Evolutionary conservation across 2,888 invertebrate species (phyloP).

Genomic region (Hirudinaria manillensis): DNA sequence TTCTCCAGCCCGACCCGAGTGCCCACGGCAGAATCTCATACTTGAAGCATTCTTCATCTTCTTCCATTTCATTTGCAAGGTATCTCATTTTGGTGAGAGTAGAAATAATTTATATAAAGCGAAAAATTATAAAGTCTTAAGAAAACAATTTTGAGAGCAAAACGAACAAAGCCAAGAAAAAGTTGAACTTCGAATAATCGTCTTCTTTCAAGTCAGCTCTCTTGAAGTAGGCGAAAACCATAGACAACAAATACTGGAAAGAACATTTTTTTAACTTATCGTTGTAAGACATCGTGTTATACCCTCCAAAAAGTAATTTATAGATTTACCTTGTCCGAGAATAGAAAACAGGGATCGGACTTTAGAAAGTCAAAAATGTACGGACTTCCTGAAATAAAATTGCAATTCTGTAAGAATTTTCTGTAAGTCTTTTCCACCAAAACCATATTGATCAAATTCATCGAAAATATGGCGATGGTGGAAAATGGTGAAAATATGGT

Average conservation of each 20-base stretch:
- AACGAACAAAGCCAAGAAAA: conserved; percentile 60
- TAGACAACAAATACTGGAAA: conserved; percentile 58
- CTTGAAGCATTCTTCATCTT: conserved; percentile 59
- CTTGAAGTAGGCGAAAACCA: conserved; percentile 60
- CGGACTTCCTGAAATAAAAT: conserved; percentile 49
- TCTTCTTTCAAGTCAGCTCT: conserved; percentile 55
- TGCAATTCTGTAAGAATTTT: background rate
- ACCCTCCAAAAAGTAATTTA: background rate
- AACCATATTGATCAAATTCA: too few species aligned
- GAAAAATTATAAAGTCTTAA: background rate
- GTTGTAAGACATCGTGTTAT: background rate
- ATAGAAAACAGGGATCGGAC: conserved; percentile 56
- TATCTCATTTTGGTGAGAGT: conserved; percentile 47
- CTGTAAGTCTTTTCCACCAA: background rate
- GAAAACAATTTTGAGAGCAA: background rate
- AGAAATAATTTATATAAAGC: background rate
- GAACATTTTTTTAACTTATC: conserved; percentile 24
- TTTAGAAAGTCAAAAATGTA: conserved; percentile 55
- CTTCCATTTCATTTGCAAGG: conserved; percentile 61
- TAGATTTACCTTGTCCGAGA: conserved; percentile 57
- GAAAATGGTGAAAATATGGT: too few species aligned
- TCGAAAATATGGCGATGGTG: too few species aligned
- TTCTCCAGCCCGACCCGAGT: conserved; percentile 50
- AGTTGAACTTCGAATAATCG: conserved; percentile 58
- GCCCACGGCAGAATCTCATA: conserved; percentile 57